phyloP scores from a whole-genome alignment of 2,888 invertebrate species.

The Calameuta pallipes region DNA sequence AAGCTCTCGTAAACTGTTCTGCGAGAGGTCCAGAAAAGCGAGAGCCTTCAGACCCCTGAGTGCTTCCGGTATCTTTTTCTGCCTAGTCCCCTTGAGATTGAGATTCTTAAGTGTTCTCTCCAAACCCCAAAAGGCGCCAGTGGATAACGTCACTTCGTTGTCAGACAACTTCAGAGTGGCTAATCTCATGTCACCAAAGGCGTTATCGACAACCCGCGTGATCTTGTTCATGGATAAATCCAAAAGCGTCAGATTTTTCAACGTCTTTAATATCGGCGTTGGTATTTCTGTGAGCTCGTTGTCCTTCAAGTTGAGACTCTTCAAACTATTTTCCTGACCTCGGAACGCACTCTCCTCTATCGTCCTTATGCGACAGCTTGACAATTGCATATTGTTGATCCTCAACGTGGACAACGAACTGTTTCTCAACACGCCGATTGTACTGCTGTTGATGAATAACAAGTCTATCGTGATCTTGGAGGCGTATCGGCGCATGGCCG shows the following conservation, averaged over 20 bases:
- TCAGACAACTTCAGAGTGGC: slow-evolving; percentile 88
- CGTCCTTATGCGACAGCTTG: slow-evolving; percentile 80
- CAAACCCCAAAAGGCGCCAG: slow-evolving; percentile 80
- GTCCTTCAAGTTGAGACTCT: slow-evolving; percentile 87
- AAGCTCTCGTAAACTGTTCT: slow-evolving; percentile 86
- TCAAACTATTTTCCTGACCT: slow-evolving; percentile 84
- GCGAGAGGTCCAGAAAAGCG: slow-evolving; percentile 90
- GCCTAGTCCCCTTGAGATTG: slow-evolving; percentile 88
- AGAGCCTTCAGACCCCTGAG: slow-evolving; percentile 81
- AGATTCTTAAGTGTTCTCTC: slow-evolving; percentile 87
- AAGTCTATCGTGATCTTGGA: slow-evolving; percentile 78
- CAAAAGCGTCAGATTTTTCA: slow-evolving; percentile 80
- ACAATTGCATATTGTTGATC: slow-evolving; percentile 86
- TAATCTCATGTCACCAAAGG: slow-evolving; percentile 81
- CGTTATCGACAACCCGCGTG: slow-evolving; percentile 76
- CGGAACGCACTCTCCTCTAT: slow-evolving; percentile 81
- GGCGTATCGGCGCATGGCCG: slow-evolving; percentile 78
- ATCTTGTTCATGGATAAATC: slow-evolving; percentile 89
- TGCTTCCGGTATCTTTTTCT: slow-evolving; percentile 83
- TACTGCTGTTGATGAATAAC: slow-evolving; percentile 90
- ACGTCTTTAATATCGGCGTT: slow-evolving; percentile 74
- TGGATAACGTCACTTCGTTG: slow-evolving; percentile 82
- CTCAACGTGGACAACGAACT: slow-evolving; percentile 77
- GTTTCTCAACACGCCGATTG: slow-evolving; percentile 76
- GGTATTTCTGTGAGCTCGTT: slow-evolving; percentile 85